Base-by-base conservation (phyloP, 2,113 vertebrate genomes). In the Takifugu bimaculatus region DNA sequence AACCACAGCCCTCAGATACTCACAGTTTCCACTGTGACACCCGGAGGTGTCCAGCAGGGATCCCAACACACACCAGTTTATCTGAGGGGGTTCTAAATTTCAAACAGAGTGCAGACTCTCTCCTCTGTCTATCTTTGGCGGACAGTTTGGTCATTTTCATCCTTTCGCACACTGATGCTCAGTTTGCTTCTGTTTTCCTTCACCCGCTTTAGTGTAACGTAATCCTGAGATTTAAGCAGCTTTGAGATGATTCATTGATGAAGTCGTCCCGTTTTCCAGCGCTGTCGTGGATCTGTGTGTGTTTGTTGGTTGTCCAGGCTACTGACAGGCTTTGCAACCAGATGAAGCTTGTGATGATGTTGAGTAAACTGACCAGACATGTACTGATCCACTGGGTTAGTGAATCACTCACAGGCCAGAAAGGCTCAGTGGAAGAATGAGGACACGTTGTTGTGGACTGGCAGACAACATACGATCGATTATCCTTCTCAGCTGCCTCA, bases 21-120 rank as follows among this genome's bases (percentile, higher is more conserved):
- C 84, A 89, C 86, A 89, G 80, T 86, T 85, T 89, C 82, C 72
- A 83, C 65, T 48, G 58, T 56, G 83, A 70, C 83, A 88, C 90
- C 87, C 89, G 66, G 86, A 63, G 87, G 90, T 84, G 90, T 91
- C 81, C 91, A 87, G 92, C 88, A 88, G 91, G 93, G 85, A 89
- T 60, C 85, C 84, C 88, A 87, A 91, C 91, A 92, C 48, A 51
- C 47, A 51, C 47, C 20, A 11, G 44, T 60, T 42, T 58, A 32
- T 55, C 13, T 65, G 91, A 83, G 28, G 57, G 54, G 86, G 85
- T 53, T 59, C 94, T 93, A 96, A 92, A 83, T 35, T 35, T 35
- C 87, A 92, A 93, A 84, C 94, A 95, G 92, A 94, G 89, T 79
- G 56, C 65, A n/a, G 42, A 43, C 27, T 62, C 44, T 52, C 49